A percentile compares a stretch with the other conserved stretches of the same genome.
phyloP scores from a whole-genome alignment of 2,797 vertebrate genomes.

The Allenopithecus nigroviridis region DNA sequence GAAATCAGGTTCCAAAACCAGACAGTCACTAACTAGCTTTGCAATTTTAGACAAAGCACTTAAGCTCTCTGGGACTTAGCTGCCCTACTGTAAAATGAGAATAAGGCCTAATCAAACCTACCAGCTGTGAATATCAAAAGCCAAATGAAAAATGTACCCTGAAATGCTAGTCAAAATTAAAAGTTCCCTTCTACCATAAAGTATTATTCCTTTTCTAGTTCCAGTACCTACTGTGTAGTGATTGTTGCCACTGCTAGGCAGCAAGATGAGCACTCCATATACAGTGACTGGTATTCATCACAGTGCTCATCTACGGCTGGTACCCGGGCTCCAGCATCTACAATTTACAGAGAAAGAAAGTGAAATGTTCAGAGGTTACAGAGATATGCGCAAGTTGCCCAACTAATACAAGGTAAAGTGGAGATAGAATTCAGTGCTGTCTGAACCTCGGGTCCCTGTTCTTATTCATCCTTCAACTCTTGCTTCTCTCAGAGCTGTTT shows the following conservation, averaged over 20 bases:
- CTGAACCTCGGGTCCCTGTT: accelerated
- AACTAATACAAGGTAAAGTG: background rate
- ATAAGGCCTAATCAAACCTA: background rate
- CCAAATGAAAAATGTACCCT: background rate
- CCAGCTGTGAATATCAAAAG: background rate
- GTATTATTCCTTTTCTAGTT: background rate
- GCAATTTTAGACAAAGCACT: background rate
- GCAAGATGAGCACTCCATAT: accelerated
- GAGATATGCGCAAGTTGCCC: background rate
- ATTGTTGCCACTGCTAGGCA: background rate
- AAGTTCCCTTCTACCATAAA: background rate
- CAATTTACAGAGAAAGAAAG: background rate
- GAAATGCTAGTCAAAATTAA: background rate
- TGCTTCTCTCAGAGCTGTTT: conserved; percentile 5
- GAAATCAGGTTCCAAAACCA: background rate
- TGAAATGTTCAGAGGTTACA: background rate
- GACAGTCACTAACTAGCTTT: background rate
- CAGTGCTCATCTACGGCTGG: background rate
- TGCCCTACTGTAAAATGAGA: background rate
- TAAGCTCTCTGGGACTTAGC: background rate
- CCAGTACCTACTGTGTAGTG: background rate
- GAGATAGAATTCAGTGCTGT: background rate
- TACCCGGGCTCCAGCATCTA: background rate
- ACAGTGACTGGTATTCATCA: background rate
- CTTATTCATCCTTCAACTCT: background rate